Evolutionary conservation across 2,797 vertebrate genomes (phyloP).

Genomic region (Hydrolagus colliei): DNA sequence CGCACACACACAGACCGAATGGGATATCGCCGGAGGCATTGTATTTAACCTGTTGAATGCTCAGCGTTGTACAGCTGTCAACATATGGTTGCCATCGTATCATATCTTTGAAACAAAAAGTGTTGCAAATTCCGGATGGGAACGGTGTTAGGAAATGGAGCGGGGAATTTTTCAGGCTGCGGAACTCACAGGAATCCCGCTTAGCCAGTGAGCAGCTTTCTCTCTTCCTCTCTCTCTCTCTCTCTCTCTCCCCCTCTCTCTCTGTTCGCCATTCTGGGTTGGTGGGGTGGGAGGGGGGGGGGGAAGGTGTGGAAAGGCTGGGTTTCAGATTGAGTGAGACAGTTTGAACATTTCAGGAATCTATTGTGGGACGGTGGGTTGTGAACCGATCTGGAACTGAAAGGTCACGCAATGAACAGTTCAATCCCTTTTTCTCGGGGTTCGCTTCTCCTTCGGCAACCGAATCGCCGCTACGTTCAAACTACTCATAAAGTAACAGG

Average conservation of each 20-base stretch:
- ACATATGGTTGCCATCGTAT: conserved; percentile 18
- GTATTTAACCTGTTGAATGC: conserved; percentile 10
- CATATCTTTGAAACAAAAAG: background rate
- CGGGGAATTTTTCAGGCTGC: background rate
- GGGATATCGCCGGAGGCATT: conserved; percentile 16
- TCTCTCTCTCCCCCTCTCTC: no score
- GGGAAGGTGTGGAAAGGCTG: no score
- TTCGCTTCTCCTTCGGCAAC: no score
- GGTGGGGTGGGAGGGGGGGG: background rate
- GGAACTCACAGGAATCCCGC: background rate
- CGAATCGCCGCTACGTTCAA: no score
- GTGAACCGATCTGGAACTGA: no score
- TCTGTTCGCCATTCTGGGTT: background rate
- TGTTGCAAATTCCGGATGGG: background rate
- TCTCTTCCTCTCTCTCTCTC: no score
- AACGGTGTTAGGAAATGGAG: background rate
- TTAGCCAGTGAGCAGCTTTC: background rate
- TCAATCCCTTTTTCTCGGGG: no score
- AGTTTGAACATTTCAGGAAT: conserved; percentile 26
- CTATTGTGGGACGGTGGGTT: background rate
- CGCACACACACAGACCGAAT: background rate
- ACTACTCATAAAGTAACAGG: no score
- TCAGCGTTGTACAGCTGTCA: background rate
- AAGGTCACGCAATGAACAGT: no score
- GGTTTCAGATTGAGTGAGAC: background rate